These are phyloP conservation scores for Anastrepha obliqua DNA, from an alignment of 1,140 invertebrate genomes.

Conservation along the genomic window DNA sequence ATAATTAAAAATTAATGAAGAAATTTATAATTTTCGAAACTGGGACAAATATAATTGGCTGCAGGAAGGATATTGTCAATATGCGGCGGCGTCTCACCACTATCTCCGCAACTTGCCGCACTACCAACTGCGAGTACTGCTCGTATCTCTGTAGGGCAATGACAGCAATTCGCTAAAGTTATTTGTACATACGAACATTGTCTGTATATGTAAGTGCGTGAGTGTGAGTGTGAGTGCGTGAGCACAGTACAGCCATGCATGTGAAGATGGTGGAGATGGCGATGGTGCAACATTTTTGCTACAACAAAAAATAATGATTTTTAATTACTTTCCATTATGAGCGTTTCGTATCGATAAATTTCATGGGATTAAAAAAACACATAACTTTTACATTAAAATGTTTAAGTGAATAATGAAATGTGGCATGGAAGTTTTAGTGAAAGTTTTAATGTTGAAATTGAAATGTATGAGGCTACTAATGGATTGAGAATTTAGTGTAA, in stretches of 20 bases:
- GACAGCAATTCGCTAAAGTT: slow-evolving; percentile 31
- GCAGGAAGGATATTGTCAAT: slow-evolving; percentile 51
- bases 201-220: neutral
- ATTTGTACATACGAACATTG: neutral
- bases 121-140: neutral
- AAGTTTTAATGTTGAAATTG: slow-evolving; percentile 48
- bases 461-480: slow-evolving; percentile 43
- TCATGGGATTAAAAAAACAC: slow-evolving; percentile 50
- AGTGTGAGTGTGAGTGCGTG: neutral
- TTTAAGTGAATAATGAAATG: slow-evolving; percentile 5
- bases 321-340: slow-evolving; percentile 41
- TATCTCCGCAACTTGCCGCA: no score
- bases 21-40: slow-evolving; percentile 52
- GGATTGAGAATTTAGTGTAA: neutral
- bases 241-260: no score
- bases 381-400: slow-evolving; percentile 2
- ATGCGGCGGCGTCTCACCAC: neutral
- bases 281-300: neutral
- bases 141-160: neutral
- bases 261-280: neutral
- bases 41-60: slow-evolving; percentile 51
- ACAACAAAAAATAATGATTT: slow-evolving; percentile 24
- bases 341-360: slow-evolving; percentile 36
- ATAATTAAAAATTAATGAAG: slow-evolving; percentile 53
- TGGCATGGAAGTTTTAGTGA: slow-evolving; percentile 27